Base-by-base conservation (phyloP, 2,888 invertebrate genomes). In the Monochamus alternatus region DNA sequence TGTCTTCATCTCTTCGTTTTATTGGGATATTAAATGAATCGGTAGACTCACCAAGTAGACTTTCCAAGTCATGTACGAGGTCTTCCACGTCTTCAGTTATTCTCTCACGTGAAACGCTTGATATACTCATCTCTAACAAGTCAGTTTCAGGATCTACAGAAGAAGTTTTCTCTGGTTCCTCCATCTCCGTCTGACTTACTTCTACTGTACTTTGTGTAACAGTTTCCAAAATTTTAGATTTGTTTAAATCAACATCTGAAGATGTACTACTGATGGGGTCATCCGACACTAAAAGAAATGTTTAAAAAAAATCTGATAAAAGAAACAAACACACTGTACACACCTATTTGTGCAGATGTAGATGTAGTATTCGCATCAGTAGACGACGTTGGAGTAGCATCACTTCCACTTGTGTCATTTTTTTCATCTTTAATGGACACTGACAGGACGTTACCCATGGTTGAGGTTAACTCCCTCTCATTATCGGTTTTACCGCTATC, bases 11-110 rank as follows among this genome's bases (percentile, higher is more conserved):
- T 22, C 71, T 63, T 14, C 73, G 38, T 60, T 72, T 78, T 72
- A 66, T 62, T 38, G 81, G 72, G 52, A 83, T 76, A 73, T 77
- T 80, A 77, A 83, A 84, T 10, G 84, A 75, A 58, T 83, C 82
- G 4, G 83, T 79, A 1, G 86, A 77, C 72, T 85, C 87, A 3
- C 87, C 88, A 67, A 89, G 81, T 62, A 89, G 82, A 68, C 87
- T 89, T 71, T 89, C 88, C 73, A 89, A 82, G 78, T 89, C 89
- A 68, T 88, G 87, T n/a, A 88, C 89, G 75, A 89, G 85, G 81
- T 89, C 89, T 75, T 89, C 89, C 31, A 89, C 88, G 82, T 89
- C 87, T 81, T 88, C 89, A 14, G 87, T 87, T 71, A 87, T 88
- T 78, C 86, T 85, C 68, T 86, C 88, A 59, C 78, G 79, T 0